Percentiles rank a stretch among this genome's conserved stretches.
These are phyloP conservation scores for Limnothrissa miodon DNA, from an alignment of 2,113 vertebrate species.

Conservation along the genomic window DNA sequence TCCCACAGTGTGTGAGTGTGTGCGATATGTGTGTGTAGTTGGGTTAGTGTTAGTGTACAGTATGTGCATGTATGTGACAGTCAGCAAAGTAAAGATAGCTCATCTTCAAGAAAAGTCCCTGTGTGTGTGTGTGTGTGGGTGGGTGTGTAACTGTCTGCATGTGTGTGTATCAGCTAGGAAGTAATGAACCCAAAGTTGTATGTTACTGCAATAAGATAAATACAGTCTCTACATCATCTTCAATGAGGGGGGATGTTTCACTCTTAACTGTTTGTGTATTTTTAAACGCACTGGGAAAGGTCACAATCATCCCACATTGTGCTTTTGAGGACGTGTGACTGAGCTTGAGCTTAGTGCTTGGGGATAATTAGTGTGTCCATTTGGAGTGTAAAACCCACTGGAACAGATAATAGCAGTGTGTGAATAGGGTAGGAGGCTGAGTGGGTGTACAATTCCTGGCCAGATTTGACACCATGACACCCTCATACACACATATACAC, in stretches of 20 bases:
- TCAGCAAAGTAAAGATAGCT: too few species aligned
- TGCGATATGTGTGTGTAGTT: not conserved
- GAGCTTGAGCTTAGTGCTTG: not conserved
- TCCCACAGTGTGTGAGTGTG: slow-evolving; percentile 20
- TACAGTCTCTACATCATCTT: not conserved
- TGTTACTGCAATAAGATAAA: not conserved
- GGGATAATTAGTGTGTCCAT: not conserved
- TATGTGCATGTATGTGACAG: not conserved
- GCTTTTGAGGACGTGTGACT: not conserved
- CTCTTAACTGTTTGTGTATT: not conserved
- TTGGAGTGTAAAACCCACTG: not conserved
- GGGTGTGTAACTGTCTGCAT: not conserved
- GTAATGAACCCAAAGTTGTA: not conserved
- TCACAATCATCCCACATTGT: not conserved
- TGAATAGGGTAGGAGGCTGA: not conserved
- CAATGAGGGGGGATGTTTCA: not conserved
- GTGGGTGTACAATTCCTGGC: not conserved
- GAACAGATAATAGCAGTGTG: not conserved
- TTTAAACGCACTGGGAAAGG: not conserved
- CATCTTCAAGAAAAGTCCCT: slow-evolving; percentile 90
- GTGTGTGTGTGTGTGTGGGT: not conserved
- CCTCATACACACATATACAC: not conserved
- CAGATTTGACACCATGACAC: not conserved
- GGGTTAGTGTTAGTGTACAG: not conserved
- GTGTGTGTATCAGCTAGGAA: not conserved